A percentile compares a stretch with the other conserved stretches of the same genome.
These are phyloP conservation scores for Aethina tumida DNA, from an alignment of 1,140 invertebrate species.

Conservation along the genomic window DNA sequence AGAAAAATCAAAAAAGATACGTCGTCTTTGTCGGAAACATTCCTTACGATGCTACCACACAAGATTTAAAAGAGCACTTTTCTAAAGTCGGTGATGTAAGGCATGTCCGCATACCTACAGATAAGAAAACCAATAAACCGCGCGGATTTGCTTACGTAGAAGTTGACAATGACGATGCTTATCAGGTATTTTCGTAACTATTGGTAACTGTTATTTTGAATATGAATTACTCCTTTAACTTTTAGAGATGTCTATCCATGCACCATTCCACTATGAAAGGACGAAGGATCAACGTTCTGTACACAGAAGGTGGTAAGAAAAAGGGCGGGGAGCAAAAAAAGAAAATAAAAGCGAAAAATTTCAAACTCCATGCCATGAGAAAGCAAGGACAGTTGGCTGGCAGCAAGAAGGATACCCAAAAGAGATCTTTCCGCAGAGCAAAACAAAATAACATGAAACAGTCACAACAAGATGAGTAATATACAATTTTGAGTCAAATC, in stretches of 20 bases:
- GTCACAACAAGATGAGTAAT: too few species aligned
- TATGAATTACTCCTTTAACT: constrained; percentile 4
- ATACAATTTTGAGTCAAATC: too few species aligned
- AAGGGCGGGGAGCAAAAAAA: constrained; percentile 30
- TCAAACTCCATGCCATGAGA: constrained; percentile 38
- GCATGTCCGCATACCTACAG: constrained; percentile 36
- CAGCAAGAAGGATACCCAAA: constrained; percentile 32
- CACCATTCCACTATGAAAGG: constrained; percentile 37
- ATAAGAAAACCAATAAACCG: constrained; percentile 29
- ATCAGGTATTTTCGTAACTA: constrained; percentile 34
- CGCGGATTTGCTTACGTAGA: constrained; percentile 41
- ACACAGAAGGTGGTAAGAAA: constrained; percentile 35
- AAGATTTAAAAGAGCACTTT: constrained; percentile 41
- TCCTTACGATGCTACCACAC: constrained; percentile 31
- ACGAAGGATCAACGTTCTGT: constrained; percentile 38
- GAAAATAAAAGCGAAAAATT: constrained; percentile 37
- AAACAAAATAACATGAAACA: too few species aligned
- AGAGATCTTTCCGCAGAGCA: constrained; percentile 32
- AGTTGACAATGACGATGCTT: constrained; percentile 34
- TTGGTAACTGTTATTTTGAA: neutral
- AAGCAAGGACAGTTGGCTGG: constrained; percentile 37
- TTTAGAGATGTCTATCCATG: constrained; percentile 41
- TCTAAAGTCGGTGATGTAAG: constrained; percentile 35
- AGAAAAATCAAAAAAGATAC: constrained; percentile 27
- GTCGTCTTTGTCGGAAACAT: constrained; percentile 44